These are phyloP conservation scores for Notoglanidium macrostoma DNA, from an alignment of 2,797 vertebrate species.

Conservation along the genomic window DNA sequence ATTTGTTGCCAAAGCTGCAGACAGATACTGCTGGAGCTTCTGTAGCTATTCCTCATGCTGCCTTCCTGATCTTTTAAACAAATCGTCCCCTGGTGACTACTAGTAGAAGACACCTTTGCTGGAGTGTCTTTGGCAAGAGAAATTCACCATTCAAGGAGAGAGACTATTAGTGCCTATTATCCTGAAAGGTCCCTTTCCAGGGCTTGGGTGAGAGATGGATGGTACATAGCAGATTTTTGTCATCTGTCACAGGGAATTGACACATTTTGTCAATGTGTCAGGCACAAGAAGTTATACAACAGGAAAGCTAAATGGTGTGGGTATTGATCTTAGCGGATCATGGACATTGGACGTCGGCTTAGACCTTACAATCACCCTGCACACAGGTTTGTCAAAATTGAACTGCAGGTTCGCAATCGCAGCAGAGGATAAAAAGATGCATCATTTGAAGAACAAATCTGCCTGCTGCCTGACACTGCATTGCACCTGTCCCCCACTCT, in stretches of 20 bases:
- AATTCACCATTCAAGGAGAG: constrained; percentile 46
- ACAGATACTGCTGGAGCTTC: constrained; percentile 43
- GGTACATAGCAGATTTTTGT: constrained; percentile 55
- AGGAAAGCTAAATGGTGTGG: constrained; percentile 50
- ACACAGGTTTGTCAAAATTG: constrained; percentile 30
- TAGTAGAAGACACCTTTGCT: constrained; percentile 46
- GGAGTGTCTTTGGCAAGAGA: constrained; percentile 44
- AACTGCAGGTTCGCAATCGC: background rate
- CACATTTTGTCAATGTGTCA: constrained; percentile 44
- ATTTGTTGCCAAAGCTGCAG: constrained; percentile 66
- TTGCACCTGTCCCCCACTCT: background rate
- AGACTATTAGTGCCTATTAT: constrained; percentile 58
- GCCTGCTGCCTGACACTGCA: background rate
- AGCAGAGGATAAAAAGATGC: background rate
- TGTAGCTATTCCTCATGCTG: constrained; percentile 43
- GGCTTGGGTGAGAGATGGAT: constrained; percentile 43
- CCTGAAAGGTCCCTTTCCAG: constrained; percentile 45
- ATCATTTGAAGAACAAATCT: background rate
- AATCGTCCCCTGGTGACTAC: constrained; percentile 50
- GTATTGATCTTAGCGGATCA: constrained; percentile 48
- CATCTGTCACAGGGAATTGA: constrained; percentile 63
- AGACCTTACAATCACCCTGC: constrained; percentile 14
- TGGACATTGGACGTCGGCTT: constrained; percentile 16
- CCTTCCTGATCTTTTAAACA: constrained; percentile 42
- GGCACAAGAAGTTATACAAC: constrained; percentile 52